Base-by-base conservation (phyloP, 2,797 vertebrate genomes). In the Holocentrus rufus region DNA sequence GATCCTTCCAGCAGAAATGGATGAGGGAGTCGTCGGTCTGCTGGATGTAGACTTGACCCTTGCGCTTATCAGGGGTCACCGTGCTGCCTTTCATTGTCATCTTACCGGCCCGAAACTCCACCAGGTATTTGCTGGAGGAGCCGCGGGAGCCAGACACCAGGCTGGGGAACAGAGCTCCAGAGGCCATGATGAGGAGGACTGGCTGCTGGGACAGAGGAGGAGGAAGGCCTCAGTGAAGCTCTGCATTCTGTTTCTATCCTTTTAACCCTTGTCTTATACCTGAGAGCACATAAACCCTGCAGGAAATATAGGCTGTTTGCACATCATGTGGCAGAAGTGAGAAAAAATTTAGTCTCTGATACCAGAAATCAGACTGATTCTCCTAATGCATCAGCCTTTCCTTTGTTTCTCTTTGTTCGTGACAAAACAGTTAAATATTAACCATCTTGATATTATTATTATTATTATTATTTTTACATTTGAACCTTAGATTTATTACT, bases 1-100 rank as follows among this genome's bases (percentile, higher is more conserved):
- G 93, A 84, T 98, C 97, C 87, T 98, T 98, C 97, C 97, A 99
- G 90, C 97, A 99, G 90, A 98, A 98, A 90, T 98, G 97, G 74
- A 98, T 98, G 81, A 98, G 96, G 18, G 97, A 98, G 91, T 99
- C 97, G 0, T 99, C 97, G 0, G 97, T 99, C 85, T 99, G 97
- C 91, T 99, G 97, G 82, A 99, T 96, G 91, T 98, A 99, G 52
- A 98, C 97, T 1, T 95, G 95, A 44, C 97, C 97, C 93, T 98
- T 98, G 76, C 97, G 95, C 63, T 98, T 98, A 81, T 99, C 97
- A 0, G 97, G 97, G 9, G 97, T 99, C 77, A 99, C 97, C 0
- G 96, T 98, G 69, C 96, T 97, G 68, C 95, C 95, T 84, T 98
- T 98, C 82, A 99, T 88, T 4, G 95, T 95, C 97, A 99, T 99